phyloP scores from a whole-genome alignment of 1,140 invertebrate genomes.

The Drosophila novamexicana region DNA sequence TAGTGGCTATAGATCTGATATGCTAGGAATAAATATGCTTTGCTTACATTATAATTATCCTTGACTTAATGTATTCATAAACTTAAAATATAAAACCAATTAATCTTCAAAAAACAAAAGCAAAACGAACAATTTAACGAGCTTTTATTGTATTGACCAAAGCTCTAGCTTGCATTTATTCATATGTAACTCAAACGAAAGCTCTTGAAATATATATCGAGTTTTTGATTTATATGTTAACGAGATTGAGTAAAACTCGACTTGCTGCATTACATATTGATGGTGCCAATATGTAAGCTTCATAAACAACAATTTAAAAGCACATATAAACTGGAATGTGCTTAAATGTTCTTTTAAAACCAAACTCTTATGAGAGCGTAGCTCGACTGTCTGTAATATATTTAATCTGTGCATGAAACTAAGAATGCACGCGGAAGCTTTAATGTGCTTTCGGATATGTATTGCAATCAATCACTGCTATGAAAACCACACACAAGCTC shows the following conservation, averaged over 20 bases:
- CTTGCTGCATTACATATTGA: too few relatives aligned
- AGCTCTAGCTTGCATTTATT: too few relatives aligned
- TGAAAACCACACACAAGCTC: background rate
- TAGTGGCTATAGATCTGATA: slow-evolving; percentile 52
- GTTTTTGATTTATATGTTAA: too few relatives aligned
- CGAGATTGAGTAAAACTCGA: too few relatives aligned
- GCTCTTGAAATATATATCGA: too few relatives aligned
- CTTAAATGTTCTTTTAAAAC: background rate
- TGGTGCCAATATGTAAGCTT: too few relatives aligned
- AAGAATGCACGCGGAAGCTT: too few relatives aligned
- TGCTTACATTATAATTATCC: slow-evolving; percentile 8
- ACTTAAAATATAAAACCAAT: background rate
- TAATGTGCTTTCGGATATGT: too few relatives aligned
- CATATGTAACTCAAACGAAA: too few relatives aligned
- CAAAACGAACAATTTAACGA: background rate
- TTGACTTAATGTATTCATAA: background rate
- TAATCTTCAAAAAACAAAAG: background rate
- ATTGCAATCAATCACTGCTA: too few relatives aligned
- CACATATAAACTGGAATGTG: background rate
- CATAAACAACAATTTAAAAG: background rate
- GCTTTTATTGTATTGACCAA: background rate
- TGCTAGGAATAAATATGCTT: slow-evolving; percentile 59
- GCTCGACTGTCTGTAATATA: background rate
- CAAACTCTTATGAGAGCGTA: background rate
- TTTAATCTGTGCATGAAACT: too few relatives aligned